Conservation (phyloP, 2,888 invertebrate species). For the Ornithoptera alexandrae region DNA sequence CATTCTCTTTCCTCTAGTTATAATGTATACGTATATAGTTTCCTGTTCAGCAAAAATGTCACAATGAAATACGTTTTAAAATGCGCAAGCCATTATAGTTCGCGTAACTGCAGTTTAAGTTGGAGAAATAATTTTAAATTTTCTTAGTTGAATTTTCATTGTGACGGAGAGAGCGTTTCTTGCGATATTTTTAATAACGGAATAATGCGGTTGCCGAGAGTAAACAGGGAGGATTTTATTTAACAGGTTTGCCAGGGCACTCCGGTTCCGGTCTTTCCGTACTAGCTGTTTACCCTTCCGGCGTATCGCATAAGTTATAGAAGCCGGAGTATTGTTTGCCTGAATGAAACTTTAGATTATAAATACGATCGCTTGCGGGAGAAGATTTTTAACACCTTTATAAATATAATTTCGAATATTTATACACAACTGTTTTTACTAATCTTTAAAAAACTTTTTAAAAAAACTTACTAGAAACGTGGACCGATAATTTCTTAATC, state of each 20-base stretch:
- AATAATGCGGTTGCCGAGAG: constrained; percentile 2
- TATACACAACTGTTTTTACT: too few species aligned
- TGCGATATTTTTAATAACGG: constrained; percentile 11
- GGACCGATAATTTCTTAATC: too few species aligned
- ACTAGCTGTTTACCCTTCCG: too few species aligned
- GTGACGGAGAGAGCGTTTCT: constrained; percentile 5
- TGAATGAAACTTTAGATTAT: too few species aligned
- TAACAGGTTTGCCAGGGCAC: not conserved
- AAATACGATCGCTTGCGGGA: too few species aligned
- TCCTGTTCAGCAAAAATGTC: constrained; percentile 8
- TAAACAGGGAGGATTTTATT: constrained; percentile 1
- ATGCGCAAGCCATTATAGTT: constrained; percentile 10
- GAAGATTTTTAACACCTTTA: too few species aligned
- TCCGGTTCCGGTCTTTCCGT: too few species aligned
- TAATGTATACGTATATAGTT: not conserved
- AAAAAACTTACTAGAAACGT: too few species aligned
- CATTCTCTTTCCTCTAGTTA: not conserved
- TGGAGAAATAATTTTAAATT: constrained; percentile 11
- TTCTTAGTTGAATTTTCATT: constrained; percentile 10
- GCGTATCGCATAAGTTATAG: too few species aligned
- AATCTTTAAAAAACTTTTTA: too few species aligned
- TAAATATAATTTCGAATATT: too few species aligned
- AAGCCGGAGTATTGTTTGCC: too few species aligned
- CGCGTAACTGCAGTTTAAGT: constrained; percentile 16
- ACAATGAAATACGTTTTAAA: constrained; percentile 13